Percentiles rank a stretch among this genome's conserved stretches.
These are phyloP conservation scores for Meiosimyza decipiens DNA, from an alignment of 2,888 invertebrate genomes.

Conservation along the genomic window DNA sequence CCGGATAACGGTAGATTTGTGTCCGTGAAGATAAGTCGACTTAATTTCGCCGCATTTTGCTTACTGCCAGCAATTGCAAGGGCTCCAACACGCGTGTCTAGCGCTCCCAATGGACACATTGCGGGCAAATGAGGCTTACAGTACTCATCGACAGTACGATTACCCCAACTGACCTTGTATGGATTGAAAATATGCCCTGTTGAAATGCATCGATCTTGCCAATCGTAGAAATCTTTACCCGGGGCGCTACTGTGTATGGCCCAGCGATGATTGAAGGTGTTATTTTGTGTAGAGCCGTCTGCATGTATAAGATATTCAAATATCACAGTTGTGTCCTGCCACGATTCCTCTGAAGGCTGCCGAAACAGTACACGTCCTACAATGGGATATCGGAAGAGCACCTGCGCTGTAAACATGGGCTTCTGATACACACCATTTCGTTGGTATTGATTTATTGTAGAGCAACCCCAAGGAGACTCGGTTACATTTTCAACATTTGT, in stretches of 20 bases:
- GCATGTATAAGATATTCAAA: constrained; percentile 88
- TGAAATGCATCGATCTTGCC: constrained; percentile 86
- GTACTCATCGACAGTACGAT: constrained; percentile 70
- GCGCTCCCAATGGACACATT: constrained; percentile 81
- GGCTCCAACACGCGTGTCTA: constrained; percentile 77
- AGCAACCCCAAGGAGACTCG: constrained; percentile 69
- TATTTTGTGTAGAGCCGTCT: constrained; percentile 83
- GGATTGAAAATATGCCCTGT: constrained; percentile 84
- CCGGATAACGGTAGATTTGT: constrained; percentile 81
- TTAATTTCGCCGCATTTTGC: constrained; percentile 72
- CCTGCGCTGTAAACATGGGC: constrained; percentile 81
- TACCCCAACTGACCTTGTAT: constrained; percentile 75
- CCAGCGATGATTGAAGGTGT: constrained; percentile 83
- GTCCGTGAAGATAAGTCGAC: constrained; percentile 84
- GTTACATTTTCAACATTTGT: constrained; percentile 57
- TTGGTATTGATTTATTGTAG: constrained; percentile 74
- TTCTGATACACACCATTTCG: constrained; percentile 75
- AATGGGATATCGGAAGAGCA: constrained; percentile 86
- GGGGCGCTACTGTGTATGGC: constrained; percentile 82
- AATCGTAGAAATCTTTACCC: constrained; percentile 89
- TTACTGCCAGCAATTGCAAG: constrained; percentile 82
- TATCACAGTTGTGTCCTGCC: constrained; percentile 86
- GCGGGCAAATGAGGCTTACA: constrained; percentile 72
- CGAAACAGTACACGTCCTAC: constrained; percentile 86
- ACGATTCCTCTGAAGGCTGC: constrained; percentile 82